Evolutionary conservation across 2,888 invertebrate genomes (phyloP), one percentile per base, ranked within the genome.

Genomic region (Leptinotarsa rubiginosa): DNA sequence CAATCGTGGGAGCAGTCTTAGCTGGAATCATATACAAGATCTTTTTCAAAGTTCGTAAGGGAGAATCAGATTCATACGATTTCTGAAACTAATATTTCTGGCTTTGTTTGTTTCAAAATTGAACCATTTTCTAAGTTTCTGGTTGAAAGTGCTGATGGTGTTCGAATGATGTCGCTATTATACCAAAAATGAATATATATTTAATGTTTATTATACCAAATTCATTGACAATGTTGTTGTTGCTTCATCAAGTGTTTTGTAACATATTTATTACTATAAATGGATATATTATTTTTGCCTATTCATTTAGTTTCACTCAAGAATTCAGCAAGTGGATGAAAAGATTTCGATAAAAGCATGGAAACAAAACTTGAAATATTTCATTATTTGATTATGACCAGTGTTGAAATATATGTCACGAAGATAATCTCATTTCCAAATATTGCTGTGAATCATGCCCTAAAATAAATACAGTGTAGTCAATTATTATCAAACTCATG

Each of bases 21-120:
- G 92, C 91, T 31, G 91, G 91, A 12, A 83, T 89, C 1, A 78
- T 92, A 47, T 92, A 92, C 87, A 90, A 89, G 81, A 85, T 89
- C 76, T 85, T 90, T 16, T 89, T 92, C 81, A 88, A 93, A 88
- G 92, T 92, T 81, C 91, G 92, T 86, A 94, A 94, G 87, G 90
- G 90, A 25, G 91, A 92, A 74, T 92, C 92, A 81, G 94, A 94
- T 83, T 95, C 95, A 20, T 95, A 95, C 88, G 94, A 95, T 88
- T 94, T 95, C 88, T 95, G 85, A 50, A 84, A 25, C 15, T 12
- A 12, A 56, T 10, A 13, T 56, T 22, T 15, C 12, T 52, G 18
- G 12, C 7, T 52, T 74, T 18, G 18, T 52, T 52, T 18, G 10
- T 52, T 52, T n/a, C 3, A 52, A 52, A 52, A 10, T 18, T 18